Evolutionary conservation across 2,113 vertebrate genomes (phyloP).

Genomic region (Halichoerus grypus): DNA sequence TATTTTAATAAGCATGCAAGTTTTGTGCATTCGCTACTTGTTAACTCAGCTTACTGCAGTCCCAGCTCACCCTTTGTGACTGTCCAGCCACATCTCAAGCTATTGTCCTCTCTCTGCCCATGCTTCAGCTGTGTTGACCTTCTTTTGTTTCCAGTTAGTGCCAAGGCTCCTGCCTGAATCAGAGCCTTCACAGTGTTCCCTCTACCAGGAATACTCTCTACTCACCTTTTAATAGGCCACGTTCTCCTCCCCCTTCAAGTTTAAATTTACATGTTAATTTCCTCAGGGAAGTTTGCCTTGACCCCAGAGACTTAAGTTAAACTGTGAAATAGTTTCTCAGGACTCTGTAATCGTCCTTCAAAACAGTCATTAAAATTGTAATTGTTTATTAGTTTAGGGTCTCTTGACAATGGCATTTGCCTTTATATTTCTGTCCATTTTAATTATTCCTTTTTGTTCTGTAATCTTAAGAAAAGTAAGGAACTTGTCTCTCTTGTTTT

Average conservation of each 20-base stretch:
- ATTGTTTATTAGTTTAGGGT: neutral
- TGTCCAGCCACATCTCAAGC: neutral
- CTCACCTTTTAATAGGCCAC: neutral
- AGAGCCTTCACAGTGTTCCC: neutral
- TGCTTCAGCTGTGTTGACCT: neutral
- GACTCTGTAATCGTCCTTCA: neutral
- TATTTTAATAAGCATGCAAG: neutral
- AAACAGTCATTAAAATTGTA: neutral
- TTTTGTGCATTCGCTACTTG: neutral
- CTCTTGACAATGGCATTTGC: neutral
- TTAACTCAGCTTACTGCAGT: neutral
- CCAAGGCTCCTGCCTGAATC: neutral
- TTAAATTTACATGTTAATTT: slow-evolving; percentile 51
- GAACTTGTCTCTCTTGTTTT: neutral
- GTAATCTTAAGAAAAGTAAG: neutral
- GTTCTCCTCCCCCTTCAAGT: neutral
- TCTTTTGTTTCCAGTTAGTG: neutral
- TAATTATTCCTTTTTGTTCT: neutral
- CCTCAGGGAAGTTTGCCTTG: neutral
- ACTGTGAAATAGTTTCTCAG: neutral
- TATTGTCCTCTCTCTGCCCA: neutral
- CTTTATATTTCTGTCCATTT: neutral
- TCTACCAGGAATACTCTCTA: neutral
- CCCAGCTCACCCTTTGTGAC: neutral
- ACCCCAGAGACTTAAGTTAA: neutral